Evolutionary conservation across 2,113 vertebrate genomes (phyloP).

Genomic region (Rhinopomastus cyanomelas): DNA sequence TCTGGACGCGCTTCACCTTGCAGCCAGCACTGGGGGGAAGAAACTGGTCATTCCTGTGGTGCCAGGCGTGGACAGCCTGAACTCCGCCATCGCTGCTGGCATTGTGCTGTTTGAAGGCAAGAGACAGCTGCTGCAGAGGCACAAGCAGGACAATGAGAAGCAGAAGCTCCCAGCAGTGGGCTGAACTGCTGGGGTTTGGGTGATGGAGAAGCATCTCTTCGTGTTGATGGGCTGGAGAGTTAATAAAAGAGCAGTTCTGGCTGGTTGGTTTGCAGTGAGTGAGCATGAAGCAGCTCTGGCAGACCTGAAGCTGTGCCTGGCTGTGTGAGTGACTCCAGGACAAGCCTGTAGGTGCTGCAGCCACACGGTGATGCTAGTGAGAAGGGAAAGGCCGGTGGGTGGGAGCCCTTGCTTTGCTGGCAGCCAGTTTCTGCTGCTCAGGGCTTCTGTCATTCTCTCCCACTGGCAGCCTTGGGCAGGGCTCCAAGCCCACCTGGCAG

Average conservation of each 20-base stretch:
- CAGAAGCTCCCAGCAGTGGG: conserved; percentile 12
- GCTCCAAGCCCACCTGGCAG: not conserved
- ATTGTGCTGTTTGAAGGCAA: conserved; percentile 91
- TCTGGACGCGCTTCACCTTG: conserved; percentile 78
- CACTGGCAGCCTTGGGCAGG: not conserved
- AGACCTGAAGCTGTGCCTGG: not conserved
- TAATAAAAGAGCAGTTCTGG: conserved; percentile 4
- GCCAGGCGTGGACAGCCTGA: conserved; percentile 86
- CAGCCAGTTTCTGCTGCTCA: not conserved
- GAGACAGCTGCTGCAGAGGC: conserved; percentile 72
- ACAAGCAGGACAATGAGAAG: not conserved
- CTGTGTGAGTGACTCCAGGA: accelerated
- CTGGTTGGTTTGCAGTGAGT: not conserved
- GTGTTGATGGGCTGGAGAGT: not conserved
- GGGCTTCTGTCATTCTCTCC: not conserved
- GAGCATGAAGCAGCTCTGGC: not conserved
- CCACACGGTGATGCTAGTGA: conserved; percentile 32
- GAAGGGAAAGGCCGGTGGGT: not conserved
- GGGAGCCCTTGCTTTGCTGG: not conserved
- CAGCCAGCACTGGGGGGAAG: conserved; percentile 75
- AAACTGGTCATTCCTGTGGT: conserved; percentile 83
- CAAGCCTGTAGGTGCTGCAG: accelerated
- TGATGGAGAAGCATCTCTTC: not conserved
- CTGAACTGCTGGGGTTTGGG: not conserved
- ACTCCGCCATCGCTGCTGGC: conserved; percentile 88